Base-by-base conservation (phyloP, 2,888 invertebrate species). In the Crossocerus cetratus region DNA sequence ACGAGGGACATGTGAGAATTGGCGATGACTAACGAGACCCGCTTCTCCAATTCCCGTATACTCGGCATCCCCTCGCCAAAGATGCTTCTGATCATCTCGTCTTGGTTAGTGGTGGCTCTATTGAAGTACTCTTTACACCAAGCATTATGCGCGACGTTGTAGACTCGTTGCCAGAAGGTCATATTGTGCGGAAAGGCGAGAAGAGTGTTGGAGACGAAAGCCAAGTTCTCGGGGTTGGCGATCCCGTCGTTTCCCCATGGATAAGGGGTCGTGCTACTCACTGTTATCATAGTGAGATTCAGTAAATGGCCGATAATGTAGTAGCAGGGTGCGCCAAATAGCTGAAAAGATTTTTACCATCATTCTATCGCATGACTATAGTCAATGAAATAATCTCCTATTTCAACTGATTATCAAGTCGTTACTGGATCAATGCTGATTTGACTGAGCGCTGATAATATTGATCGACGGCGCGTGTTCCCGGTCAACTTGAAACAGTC, bases 1-100 rank as follows among this genome's bases (percentile, higher is more conserved):
- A 91, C 91, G 21, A 93, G 69, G 0, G 91, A 90, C 23, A 90
- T 88, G 84, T 93, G 91, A 67, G 91, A 91, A 84, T 93, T 93
- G 0, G 91, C 77, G 53, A 93, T 80, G 42, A 92, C 87, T 4
- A 92, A 80, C 2, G 92, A 91, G 4, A 92, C 80, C 66, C 91
- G 91, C 45, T 82, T 88, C 74, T 92, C 92, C 78, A 93, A 83
- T 64, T 90, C 86, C 0, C 86, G 83, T 14, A 92, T 79, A 42
- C 87, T 83, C 0, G 92, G 92, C 49, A 91, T 60, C 13, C 83
- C 69, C 0, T 77, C 65, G 0, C 86, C 86, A 1, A 86, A 78
- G 60, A 85, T 66, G 20, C 84, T 79, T n/a, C 71, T 76, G 14
- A 86, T 62, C 0, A 84, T 59, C 0, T 79, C 74, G 44, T 84